A percentile compares a stretch with the other conserved stretches of the same genome.
phyloP scores from a whole-genome alignment of 2,888 invertebrate genomes.

The Patella depressa region DNA sequence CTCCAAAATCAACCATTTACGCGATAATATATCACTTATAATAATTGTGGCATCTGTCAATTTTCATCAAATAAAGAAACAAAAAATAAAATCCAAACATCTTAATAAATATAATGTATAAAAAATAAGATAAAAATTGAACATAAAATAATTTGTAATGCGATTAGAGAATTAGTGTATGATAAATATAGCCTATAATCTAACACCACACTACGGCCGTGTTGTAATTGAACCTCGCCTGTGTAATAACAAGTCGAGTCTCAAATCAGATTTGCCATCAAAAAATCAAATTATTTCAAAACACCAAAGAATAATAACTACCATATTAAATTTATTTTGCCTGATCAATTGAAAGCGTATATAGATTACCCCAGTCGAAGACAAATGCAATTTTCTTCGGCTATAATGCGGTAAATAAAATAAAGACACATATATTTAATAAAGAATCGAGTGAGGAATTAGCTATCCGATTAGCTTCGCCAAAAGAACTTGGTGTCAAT shows the following conservation, averaged over 20 bases:
- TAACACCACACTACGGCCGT: too few species aligned
- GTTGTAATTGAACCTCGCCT: background rate
- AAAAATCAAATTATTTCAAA: constrained; percentile 11
- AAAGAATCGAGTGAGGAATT: constrained; percentile 18
- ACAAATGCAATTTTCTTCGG: constrained; percentile 42
- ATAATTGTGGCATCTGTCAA: too few species aligned
- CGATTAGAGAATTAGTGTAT: too few species aligned
- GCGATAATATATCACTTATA: too few species aligned
- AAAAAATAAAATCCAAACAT: too few species aligned
- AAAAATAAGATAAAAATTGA: too few species aligned
- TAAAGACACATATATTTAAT: constrained; percentile 35
- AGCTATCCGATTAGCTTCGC: constrained; percentile 27
- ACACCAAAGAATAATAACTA: constrained; percentile 4
- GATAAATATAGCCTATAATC: too few species aligned
- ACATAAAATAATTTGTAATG: too few species aligned
- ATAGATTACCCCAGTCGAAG: constrained; percentile 6
- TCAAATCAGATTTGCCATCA: constrained; percentile 4
- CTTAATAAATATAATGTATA: too few species aligned
- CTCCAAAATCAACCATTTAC: too few species aligned
- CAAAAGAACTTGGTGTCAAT: constrained; percentile 19
- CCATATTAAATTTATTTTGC: constrained; percentile 3
- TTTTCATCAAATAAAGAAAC: too few species aligned
- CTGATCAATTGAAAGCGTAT: background rate
- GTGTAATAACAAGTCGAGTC: background rate
- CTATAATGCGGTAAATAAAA: constrained; percentile 44